Evolutionary conservation across 2,888 invertebrate genomes (phyloP), one percentile per base, ranked within the genome.

Genomic region (Anaspis maculata): DNA sequence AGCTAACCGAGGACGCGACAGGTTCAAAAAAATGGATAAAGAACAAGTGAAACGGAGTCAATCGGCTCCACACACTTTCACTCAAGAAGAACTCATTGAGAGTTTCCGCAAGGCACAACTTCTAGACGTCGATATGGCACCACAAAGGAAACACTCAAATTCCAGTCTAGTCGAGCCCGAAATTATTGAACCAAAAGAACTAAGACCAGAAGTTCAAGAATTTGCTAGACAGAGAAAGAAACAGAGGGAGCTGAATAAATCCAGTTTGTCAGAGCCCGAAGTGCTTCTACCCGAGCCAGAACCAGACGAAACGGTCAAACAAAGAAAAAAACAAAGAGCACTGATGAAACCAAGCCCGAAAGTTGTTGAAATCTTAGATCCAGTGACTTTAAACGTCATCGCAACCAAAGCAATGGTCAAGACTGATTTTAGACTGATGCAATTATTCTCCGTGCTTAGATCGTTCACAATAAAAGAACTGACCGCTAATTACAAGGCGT

Each of bases 41-140:
- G 59, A 58, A 28, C 41, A 46, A 9, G 52, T 62, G 1, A 71
- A 74, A 34, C 61, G 77, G 35, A 76, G 76, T 15, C 73, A 73
- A 51, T 76, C 76, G 2, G 69, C 71, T 9, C 71, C 73, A 19
- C 42, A 68, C 66, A 49, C 73, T 66, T 14, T 74, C 65, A 59
- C 73, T 62, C 40, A 75, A 70, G 67, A 72, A 66, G 73, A 74
- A 59, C 65, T 74, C 39, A 56, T 75, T 28, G 68, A 71, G 35
- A 70, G 72, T 35, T 66, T 76, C 44, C 52, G 61, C 9, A 60
- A 62, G 37, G 69, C 67, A 13, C 64, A 68, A 41, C 60, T 60
- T 44, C 45, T 62, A 29, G 63, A 65, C 30, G 35, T 29, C 5
- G n/a, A n/a, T n/a, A n/a, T n/a, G n/a, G n/a, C n/a, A n/a, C n/a